Evolutionary conservation across 2,797 vertebrate genomes (phyloP), one percentile per base, ranked within the genome.

Genomic region (Sylvia borin): DNA sequence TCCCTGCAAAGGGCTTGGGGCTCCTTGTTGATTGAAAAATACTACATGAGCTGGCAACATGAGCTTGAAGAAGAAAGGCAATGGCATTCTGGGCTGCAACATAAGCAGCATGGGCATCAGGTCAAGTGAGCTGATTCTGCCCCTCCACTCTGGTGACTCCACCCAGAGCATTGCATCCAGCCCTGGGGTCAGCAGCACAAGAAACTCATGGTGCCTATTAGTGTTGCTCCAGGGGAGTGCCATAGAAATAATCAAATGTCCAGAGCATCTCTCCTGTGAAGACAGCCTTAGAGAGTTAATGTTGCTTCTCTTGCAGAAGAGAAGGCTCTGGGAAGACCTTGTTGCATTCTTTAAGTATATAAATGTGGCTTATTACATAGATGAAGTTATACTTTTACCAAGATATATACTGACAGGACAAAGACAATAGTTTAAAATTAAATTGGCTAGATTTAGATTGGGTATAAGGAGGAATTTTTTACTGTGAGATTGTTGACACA

Each of bases 21-120:
- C 25, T 66, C 24, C 13, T 38, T 8, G 9, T 34, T 40, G 61
- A 61, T 21, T 84, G n/a, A 65, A 84, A 84, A 65, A 38, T 21
- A 73, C 27, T 31, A 47, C 19, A 9, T 9, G 29, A 74, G 9
- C 5, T n/a, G 47, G 29, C 24, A 86, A 17, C 3, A 6, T 25
- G 27, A 5, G 2, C 25, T 89, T 22, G 14, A 43, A 80, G 31
- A 15, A 54, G 40, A 50, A 83, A 36, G 8, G 10, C 6, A 67
- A 4, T 8, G 2, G 0, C 22, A 42, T 51, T 42, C 68, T 76
- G 19, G 31, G 7, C 40, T 79, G 24, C 31, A 32, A n/a, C 7
- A 64, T 62, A 64, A 64, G 15, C 26, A 64, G 10, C 0, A 0
- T 4, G 17, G 4, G 4, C 19, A 55, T 26, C 29, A 64, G 13